Evolutionary conservation across 2,113 vertebrate species (phyloP), one percentile per base, ranked within the genome.

Genomic region (Silurus asotus): DNA sequence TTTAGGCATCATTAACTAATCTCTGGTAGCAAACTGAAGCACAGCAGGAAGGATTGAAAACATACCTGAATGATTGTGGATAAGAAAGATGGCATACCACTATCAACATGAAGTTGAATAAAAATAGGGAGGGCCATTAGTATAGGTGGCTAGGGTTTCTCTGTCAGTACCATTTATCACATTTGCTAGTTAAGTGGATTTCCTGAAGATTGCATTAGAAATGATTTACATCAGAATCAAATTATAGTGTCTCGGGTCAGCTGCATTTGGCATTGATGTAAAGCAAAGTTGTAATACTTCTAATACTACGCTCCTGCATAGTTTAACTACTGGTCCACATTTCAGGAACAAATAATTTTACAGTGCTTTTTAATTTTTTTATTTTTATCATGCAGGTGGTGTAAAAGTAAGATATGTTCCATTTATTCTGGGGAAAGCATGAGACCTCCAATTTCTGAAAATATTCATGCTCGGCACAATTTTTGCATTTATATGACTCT

Each of bases 151-250:
- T n/a, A 15, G n/a, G 53, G 13, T 28, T 56, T 78, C n/a, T 58
- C 53, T 77, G 49, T 25, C 23, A 58, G n/a, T 78, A 25, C 23
- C 25, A 55, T 78, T 78, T 78, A 78, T 56, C 5, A 78, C 53
- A 78, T 55, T 56, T 78, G 15, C 17, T 56, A 58, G 76, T 25
- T 78, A 78, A 28, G 13, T 78, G 23, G 48, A 78, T 78, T 78
- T 78, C 53, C 56, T 56, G 53, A 78, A 78, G 14, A 78, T 56
- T 78, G 53, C 7, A 78, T 58, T 25, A 58, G 23, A 78, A 78
- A 58, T 78, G 23, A 78, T 77, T 77, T 55, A 56, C 53, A 55
- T 77, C 25, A 55, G 15, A 13, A 58, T 58, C 51, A 58, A 28
- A 56, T 55, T 78, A 78, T 28, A 58, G 23, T 56, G 51, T 77